phyloP scores from a whole-genome alignment of 2,797 vertebrate genomes.

The Bovichtus variegatus region DNA sequence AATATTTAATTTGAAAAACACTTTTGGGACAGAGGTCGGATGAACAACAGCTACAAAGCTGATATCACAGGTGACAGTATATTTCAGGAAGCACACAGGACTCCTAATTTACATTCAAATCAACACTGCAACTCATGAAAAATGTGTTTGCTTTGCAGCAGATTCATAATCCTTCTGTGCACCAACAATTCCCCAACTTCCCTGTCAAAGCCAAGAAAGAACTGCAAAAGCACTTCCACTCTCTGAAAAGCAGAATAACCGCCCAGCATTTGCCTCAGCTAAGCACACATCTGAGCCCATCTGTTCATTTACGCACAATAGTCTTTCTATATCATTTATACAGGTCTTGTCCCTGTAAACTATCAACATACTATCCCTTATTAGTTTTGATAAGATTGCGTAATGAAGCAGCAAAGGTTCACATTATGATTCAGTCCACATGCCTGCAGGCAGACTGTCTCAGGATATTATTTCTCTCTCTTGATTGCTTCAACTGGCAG shows the following conservation, averaged over 20 bases:
- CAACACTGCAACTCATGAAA: slow-evolving; percentile 44
- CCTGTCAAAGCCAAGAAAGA: slow-evolving; percentile 52
- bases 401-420: slow-evolving; percentile 55
- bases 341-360: slow-evolving; percentile 49
- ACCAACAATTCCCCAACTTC: slow-evolving; percentile 60
- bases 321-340: slow-evolving; percentile 44
- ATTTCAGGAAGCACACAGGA: slow-evolving; percentile 37
- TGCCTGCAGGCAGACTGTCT: slow-evolving; percentile 43
- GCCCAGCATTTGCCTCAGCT: slow-evolving; percentile 28
- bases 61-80: slow-evolving; percentile 55
- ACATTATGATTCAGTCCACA: slow-evolving; percentile 54
- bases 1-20: slow-evolving; percentile 47
- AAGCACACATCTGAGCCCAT: slow-evolving; percentile 52
- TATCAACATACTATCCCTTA: slow-evolving; percentile 27
- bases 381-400: slow-evolving; percentile 55
- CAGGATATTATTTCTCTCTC: slow-evolving; percentile 11
- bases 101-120: slow-evolving; percentile 60
- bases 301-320: slow-evolving; percentile 44
- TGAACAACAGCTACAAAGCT: slow-evolving; percentile 37
- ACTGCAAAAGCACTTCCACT: slow-evolving; percentile 29
- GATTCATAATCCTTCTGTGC: slow-evolving; percentile 64
- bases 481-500: slow-evolving; percentile 30
- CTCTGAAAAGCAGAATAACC: slow-evolving; percentile 39
- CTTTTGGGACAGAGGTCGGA: slow-evolving; percentile 36
- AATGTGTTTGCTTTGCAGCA: slow-evolving; percentile 61